Percentiles rank a stretch among this genome's conserved stretches.
These are phyloP conservation scores for Grammomys dolichurus DNA, from an alignment of 2,113 vertebrate genomes.

Conservation along the genomic window DNA sequence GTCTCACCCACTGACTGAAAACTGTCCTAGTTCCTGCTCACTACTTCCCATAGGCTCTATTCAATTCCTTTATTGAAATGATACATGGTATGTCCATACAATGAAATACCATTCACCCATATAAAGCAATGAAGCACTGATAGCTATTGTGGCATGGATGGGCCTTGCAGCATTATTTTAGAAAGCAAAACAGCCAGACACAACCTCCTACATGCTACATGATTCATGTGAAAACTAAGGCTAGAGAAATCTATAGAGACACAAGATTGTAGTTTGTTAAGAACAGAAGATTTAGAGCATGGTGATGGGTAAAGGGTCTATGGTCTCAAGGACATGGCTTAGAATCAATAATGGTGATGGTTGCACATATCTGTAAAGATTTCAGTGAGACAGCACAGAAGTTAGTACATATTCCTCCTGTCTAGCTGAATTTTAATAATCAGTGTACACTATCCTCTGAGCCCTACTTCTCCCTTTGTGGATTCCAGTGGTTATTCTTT, in stretches of 20 bases:
- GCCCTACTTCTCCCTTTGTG: not conserved
- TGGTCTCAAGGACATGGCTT: conserved; percentile 35
- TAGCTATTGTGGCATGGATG: not conserved
- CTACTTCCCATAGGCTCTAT: not conserved
- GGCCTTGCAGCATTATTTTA: conserved; percentile 12
- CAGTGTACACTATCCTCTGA: not conserved
- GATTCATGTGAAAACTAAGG: not conserved
- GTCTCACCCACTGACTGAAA: not conserved
- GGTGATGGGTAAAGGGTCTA: not conserved
- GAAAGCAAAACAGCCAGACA: not conserved
- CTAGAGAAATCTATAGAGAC: not conserved
- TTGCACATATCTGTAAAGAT: not conserved
- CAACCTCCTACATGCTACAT: not conserved
- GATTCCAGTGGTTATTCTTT: not conserved
- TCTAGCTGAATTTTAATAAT: no score
- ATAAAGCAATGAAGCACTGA: not conserved
- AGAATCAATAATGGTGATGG: not conserved
- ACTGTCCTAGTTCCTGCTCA: not conserved
- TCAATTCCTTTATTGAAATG: conserved; percentile 13
- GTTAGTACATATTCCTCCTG: not conserved
- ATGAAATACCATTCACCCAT: not conserved
- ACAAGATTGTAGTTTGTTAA: not conserved
- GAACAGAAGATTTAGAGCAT: not conserved
- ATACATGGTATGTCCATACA: not conserved
- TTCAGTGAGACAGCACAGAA: not conserved